phyloP scores from a whole-genome alignment of 2,797 vertebrate genomes.

The Manis crassicaudata region DNA sequence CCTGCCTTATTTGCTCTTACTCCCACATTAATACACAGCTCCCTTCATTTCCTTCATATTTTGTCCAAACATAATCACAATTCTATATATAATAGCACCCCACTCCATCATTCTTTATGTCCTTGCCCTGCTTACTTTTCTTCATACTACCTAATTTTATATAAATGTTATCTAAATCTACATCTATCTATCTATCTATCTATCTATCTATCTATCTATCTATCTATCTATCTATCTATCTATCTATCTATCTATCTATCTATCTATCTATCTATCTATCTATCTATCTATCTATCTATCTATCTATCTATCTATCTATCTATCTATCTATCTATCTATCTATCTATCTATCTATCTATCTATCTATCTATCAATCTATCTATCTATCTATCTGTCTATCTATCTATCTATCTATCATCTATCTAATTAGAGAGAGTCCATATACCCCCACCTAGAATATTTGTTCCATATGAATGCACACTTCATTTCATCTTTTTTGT shows the following conservation, averaged over 20 bases:
- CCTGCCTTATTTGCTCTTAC: background rate
- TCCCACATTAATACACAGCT: background rate
- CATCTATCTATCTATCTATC: background rate
- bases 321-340: background rate
- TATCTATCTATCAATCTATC: background rate
- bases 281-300: background rate
- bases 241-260: background rate
- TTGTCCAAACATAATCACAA: background rate
- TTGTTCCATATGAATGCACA: background rate
- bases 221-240: background rate
- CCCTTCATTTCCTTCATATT: constrained; percentile 6
- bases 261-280: background rate
- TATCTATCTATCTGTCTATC: background rate
- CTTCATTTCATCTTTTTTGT: background rate
- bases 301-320: background rate
- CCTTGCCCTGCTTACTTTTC: background rate
- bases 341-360: background rate
- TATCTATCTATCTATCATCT: background rate
- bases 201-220: background rate
- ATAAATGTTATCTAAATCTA: background rate
- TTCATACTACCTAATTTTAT: background rate
- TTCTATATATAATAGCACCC: background rate
- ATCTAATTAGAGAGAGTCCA: background rate
- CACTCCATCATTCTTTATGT: background rate
- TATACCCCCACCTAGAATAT: background rate